Evolutionary conservation across 2,797 vertebrate genomes (phyloP).

Genomic region (Mus spretus): DNA sequence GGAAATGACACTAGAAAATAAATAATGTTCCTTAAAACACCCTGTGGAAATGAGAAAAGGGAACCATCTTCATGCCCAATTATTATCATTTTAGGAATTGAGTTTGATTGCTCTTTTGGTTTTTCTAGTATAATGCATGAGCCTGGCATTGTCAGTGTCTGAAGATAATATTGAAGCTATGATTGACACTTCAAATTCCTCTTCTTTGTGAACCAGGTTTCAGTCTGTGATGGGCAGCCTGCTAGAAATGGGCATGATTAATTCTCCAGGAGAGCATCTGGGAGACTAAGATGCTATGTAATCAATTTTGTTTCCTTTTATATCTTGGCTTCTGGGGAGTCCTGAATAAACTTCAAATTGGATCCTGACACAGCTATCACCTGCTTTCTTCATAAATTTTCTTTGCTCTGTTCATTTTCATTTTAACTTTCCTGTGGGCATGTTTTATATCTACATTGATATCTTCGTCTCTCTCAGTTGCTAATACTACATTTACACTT

Average conservation of each 20-base stretch:
- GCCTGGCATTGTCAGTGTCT: not conserved
- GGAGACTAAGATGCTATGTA: not conserved
- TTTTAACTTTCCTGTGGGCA: slow-evolving; percentile 31
- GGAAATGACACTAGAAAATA: not conserved
- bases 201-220: not conserved
- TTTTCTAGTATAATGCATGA: not conserved
- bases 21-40: not conserved
- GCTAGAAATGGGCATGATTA: not conserved
- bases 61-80: not conserved
- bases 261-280: not conserved
- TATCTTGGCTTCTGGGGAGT: slow-evolving; percentile 55
- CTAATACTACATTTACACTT: slow-evolving; percentile 45
- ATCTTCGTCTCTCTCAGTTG: slow-evolving; percentile 11
- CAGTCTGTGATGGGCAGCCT: not conserved
- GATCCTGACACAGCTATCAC: slow-evolving; percentile 55
- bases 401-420: slow-evolving; percentile 34
- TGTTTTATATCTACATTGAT: not conserved
- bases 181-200: not conserved
- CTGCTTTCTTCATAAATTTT: slow-evolving; percentile 60
- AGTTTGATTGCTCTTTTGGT: slow-evolving; percentile 33
- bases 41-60: not conserved
- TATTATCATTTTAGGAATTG: not conserved
- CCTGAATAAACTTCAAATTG: slow-evolving; percentile 67
- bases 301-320: slow-evolving; percentile 46
- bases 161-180: not conserved